Base-by-base conservation (phyloP, 2,113 vertebrate species). In the Athene noctua region DNA sequence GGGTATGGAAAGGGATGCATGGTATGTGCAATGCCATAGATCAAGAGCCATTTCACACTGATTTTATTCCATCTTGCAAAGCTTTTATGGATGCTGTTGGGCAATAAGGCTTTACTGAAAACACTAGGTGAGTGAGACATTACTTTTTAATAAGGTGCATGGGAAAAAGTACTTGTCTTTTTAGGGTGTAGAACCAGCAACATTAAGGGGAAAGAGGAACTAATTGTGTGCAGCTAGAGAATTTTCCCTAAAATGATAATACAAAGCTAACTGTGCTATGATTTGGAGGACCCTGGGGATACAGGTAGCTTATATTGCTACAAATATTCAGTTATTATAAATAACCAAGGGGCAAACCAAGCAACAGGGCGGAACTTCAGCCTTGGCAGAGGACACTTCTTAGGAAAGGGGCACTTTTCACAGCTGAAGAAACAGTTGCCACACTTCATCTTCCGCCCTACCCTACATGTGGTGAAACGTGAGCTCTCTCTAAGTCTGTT, bases 381-480 rank as follows among this genome's bases (percentile, higher is more conserved):
- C 61, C 26, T 70, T 54, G 21, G 42, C 40, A 78, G 83, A 74
- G 32, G 47, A 70, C 4, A 0, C 32, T 94, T 66, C 54, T 42
- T 44, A 40, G 49, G 15, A 27, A 77, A 94, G 54, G 0, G 3
- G 19, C 25, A 29, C 4, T 71, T 79, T 36, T 12, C 63, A 44
- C 27, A 51, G 15, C 38, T 85, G 44, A 30, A 87, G 59, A 55
- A 47, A 1, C 17, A 59, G 47, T 3, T 13, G 55, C 32, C 4
- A 3, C 3, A 2, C 4, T 68, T 25, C 49, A 13, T 12, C 13
- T 75, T 55, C 54, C 75, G 27, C 30, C 40, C 67, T 52, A 1
- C 23, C 8, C 78, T 32, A 6, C n/a, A 5, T 3, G 1, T 0
- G 7, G 51, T 54, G 52, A 21, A 10, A 25, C 0, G 0, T 21